Conservation (phyloP, 2,888 invertebrate species). For the Uropetala carovei region DNA sequence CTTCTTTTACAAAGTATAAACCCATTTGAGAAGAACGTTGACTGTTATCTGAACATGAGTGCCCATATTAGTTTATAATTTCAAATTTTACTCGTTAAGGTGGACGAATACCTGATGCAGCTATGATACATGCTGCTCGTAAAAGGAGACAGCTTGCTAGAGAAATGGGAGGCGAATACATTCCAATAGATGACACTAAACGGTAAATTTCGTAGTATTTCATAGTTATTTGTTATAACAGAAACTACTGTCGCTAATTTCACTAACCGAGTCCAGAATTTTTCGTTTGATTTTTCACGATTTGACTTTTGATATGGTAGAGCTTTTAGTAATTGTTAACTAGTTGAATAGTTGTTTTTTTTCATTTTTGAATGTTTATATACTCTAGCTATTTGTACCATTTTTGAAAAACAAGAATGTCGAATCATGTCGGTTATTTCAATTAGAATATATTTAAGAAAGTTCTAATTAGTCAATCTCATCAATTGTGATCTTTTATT, state of each 20-base stretch:
- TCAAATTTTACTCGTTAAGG: conserved; percentile 72
- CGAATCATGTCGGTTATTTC: too few species aligned
- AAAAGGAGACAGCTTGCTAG: conserved; percentile 96
- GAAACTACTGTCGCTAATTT: too few species aligned
- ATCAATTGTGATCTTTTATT: too few species aligned
- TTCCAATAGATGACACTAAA: conserved; percentile 76
- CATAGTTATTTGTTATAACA: not conserved
- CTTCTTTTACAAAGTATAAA: conserved; percentile 62
- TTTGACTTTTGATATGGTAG: not conserved
- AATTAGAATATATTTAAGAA: too few species aligned
- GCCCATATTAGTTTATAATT: not conserved
- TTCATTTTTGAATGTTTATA: too few species aligned
- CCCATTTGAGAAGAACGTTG: not conserved
- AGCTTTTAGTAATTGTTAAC: not conserved
- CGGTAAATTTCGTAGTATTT: not conserved
- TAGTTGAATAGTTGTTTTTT: too few species aligned
- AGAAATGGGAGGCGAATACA: conserved; percentile 83
- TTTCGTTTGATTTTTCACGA: not conserved
- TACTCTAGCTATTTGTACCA: too few species aligned
- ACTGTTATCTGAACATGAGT: too few species aligned
- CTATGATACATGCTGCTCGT: conserved; percentile 97
- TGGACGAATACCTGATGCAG: conserved; percentile 97
- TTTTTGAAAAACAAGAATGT: too few species aligned
- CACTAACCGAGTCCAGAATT: too few species aligned
- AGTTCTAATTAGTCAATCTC: too few species aligned